phyloP scores from a whole-genome alignment of 2,888 invertebrate genomes.

The Nesidiocoris tenuis region DNA sequence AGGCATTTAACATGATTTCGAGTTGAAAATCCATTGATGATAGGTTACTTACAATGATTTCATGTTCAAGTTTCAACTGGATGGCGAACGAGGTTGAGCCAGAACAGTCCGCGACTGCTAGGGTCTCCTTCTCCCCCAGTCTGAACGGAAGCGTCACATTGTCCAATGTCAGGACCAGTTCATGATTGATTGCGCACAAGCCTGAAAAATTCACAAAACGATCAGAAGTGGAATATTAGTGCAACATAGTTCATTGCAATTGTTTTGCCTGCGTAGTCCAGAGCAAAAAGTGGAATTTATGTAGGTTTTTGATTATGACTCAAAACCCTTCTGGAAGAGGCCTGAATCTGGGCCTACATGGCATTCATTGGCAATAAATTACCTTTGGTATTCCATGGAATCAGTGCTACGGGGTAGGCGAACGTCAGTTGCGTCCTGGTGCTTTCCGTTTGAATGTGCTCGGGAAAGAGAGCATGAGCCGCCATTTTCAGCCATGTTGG shows the following conservation, averaged over 20 bases:
- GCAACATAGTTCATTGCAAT: too few species aligned
- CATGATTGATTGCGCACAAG: constrained; percentile 51
- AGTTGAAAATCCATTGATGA: too few species aligned
- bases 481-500: constrained; percentile 52
- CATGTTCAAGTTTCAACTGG: constrained; percentile 50
- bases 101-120: constrained; percentile 52
- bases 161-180: constrained; percentile 51
- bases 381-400: constrained; percentile 52
- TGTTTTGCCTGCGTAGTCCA: too few species aligned
- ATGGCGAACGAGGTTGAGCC: constrained; percentile 51
- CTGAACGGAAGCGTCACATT: constrained; percentile 49
- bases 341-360: too few species aligned
- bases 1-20: too few species aligned
- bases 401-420: constrained; percentile 49
- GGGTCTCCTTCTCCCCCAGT: constrained; percentile 49
- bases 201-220: too few species aligned
- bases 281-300: too few species aligned
- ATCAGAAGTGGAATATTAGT: background rate
- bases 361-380: too few species aligned
- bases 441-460: constrained; percentile 51
- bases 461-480: constrained; percentile 51
- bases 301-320: constrained; percentile 1
- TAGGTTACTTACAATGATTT: constrained; percentile 50
- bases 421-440: constrained; percentile 50
- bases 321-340: too few species aligned